Base-by-base conservation (phyloP, 30 jellyfish, hydroid and myxozoan genomes). In the Sanderia malayensis region DNA sequence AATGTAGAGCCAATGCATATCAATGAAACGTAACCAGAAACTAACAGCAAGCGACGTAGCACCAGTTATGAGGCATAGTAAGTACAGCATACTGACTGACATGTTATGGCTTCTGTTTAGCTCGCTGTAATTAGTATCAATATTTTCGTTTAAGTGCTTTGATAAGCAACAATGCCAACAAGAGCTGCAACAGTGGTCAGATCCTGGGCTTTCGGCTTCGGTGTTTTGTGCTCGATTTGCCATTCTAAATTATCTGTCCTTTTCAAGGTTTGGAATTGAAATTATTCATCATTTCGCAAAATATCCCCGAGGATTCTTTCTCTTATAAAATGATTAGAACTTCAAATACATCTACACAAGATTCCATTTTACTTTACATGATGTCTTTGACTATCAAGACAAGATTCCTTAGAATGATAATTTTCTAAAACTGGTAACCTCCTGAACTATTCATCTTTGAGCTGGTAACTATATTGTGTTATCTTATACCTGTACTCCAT, bases 81-180 rank as follows among this genome's bases (percentile, higher is more conserved):
- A 59, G 31, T 78, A 78, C 10, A 78, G 27, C 1, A 78, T 47
- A 34, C 89, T 78, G 4, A 78, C 20, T n/a, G 89, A 45, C 89
- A 78, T 78, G 76, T 78, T 64, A 21, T 78, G 89, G 15, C 67
- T 46, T 2, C 74, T 73, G 47, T 74, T 74, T 0, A 74, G 46
- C 15, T 74, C 86, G 6, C 44, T 46, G n/a, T 74, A 61, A 27
- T 60, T 61, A 6, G 37, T 29, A 31, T 47, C 72, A 0, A 31
- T 44, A 0, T 34, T 61, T 4, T 29, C 21, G 24, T 27, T 20
- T 15, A 6, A 13, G 33, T 31, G 45, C 55, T 78, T 78, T 18
- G 89, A 66, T 8, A 44, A 22, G 46, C 89, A 78, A 30, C 89
- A 78, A 52, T 64, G 72, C 89, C 89, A 78, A 34, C 89, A 78